These are phyloP conservation scores for Xestoiulus laeticollis DNA, from an alignment of 2,888 invertebrate genomes.

Conservation along the genomic window DNA sequence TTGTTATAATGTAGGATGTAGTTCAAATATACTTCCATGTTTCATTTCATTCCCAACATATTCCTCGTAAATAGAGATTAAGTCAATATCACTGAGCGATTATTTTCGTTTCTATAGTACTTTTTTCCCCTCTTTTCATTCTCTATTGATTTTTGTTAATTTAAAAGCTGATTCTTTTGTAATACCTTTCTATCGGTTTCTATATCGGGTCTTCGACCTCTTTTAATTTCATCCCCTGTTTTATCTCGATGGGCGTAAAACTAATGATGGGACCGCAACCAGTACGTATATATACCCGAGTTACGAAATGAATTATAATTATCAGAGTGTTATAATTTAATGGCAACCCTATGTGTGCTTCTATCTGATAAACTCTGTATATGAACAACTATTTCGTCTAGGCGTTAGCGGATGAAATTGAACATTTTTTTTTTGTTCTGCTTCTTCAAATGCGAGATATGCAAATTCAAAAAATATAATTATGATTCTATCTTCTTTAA, in stretches of 20 bases:
- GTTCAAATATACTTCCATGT: too few relatives aligned
- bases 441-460: not conserved
- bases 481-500: slow-evolving; percentile 11
- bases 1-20: not conserved
- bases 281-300: not conserved
- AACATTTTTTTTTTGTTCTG: not conserved
- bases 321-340: not conserved
- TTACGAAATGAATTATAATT: not conserved
- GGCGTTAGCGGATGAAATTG: not conserved
- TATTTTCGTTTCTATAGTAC: not conserved
- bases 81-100: not conserved
- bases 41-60: not conserved
- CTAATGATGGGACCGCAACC: not conserved
- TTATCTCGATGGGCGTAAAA: not conserved
- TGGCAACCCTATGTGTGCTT: not conserved
- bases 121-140: not conserved
- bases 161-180: slow-evolving; percentile 25
- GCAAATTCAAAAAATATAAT: not conserved
- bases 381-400: not conserved
- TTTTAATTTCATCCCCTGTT: not conserved
- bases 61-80: not conserved
- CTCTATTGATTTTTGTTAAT: not conserved
- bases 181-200: not conserved
- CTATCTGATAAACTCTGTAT: not conserved
- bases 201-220: not conserved